A percentile compares a stretch with the other conserved stretches of the same genome.
These are phyloP conservation scores for Euphydryas editha DNA, from an alignment of 2,888 invertebrate genomes.

Conservation along the genomic window DNA sequence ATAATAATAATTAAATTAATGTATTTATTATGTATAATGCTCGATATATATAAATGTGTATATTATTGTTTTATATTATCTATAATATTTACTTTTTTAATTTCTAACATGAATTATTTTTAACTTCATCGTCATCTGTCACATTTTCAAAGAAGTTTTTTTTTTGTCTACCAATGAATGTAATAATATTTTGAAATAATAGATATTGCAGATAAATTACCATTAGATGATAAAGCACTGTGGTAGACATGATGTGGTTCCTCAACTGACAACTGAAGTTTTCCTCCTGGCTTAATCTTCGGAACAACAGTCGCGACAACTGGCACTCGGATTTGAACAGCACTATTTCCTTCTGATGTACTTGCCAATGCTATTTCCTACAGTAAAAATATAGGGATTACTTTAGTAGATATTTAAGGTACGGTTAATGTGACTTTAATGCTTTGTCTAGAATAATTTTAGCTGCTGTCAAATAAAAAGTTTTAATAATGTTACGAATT, in stretches of 20 bases:
- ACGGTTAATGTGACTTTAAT: too few species aligned
- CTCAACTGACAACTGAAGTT: slow-evolving; percentile 78
- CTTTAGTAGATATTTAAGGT: neutral
- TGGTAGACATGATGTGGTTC: slow-evolving; percentile 78
- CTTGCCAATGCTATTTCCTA: slow-evolving; percentile 36
- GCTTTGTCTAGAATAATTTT: too few species aligned
- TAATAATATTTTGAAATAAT: neutral
- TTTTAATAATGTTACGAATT: too few species aligned
- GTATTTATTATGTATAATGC: too few species aligned
- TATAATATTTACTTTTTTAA: too few species aligned
- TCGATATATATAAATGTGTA: too few species aligned
- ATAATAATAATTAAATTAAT: too few species aligned
- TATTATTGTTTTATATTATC: too few species aligned
- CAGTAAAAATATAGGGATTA: neutral
- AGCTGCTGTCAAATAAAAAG: neutral
- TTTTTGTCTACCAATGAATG: neutral
- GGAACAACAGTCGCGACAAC: slow-evolving; percentile 85
- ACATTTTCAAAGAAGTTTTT: too few species aligned
- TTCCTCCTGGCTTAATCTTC: slow-evolving; percentile 74
- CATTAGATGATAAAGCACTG: slow-evolving; percentile 65
- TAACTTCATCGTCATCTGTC: too few species aligned
- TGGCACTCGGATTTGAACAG: slow-evolving; percentile 84
- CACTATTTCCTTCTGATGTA: slow-evolving; percentile 49
- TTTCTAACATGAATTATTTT: too few species aligned
- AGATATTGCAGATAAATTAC: slow-evolving; percentile 45